Percentiles rank a stretch among this genome's conserved stretches.
Conservation (phyloP, 2,113 vertebrate genomes). For the Sorex araneus region DNA sequence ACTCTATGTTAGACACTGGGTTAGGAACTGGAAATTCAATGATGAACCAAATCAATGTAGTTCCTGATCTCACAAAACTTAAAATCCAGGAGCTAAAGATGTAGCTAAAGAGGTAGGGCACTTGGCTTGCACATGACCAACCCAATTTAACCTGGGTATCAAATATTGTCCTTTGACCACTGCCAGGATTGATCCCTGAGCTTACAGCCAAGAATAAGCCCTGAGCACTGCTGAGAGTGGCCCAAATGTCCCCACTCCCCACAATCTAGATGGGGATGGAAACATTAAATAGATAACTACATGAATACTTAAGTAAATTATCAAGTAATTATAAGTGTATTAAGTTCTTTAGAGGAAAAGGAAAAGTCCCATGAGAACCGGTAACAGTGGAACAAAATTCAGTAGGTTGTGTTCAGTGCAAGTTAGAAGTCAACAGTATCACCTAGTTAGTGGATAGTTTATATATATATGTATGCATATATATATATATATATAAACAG, state of each 20-base stretch:
- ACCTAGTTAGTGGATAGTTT: background rate
- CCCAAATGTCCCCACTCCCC: no score
- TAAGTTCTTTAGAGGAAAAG: background rate
- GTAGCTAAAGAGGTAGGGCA: no score
- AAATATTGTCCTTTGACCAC: no score
- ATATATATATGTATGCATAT: background rate
- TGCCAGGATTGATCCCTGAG: no score
- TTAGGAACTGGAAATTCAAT: background rate
- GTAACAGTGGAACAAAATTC: background rate
- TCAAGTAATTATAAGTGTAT: background rate
- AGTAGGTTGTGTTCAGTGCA: background rate
- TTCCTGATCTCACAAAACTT: background rate
- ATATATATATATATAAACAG: no score
- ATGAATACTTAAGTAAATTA: background rate
- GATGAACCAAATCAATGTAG: background rate
- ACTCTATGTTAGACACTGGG: background rate
- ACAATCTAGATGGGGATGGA: background rate
- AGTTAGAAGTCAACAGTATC: background rate
- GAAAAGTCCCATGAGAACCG: background rate
- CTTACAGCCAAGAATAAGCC: no score
- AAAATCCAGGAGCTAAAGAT: background rate
- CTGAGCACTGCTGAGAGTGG: no score
- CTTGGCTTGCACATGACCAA: no score
- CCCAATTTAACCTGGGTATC: no score
- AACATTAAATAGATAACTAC: background rate